Evolutionary conservation across 2,797 vertebrate genomes (phyloP), one percentile per base, ranked within the genome.

Genomic region (Antrozous pallidus): DNA sequence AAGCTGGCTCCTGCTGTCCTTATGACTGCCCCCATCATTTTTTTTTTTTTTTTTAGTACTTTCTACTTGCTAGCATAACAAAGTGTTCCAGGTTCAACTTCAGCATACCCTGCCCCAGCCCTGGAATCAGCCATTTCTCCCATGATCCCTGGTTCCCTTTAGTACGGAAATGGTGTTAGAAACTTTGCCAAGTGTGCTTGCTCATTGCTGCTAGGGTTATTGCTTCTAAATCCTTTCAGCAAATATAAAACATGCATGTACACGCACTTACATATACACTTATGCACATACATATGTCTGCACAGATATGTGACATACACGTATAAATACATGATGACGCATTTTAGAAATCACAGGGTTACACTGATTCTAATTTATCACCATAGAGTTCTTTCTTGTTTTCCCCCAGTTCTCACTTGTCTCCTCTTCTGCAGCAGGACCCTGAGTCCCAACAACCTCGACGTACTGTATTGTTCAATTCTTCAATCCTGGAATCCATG

Each of bases 41-140:
- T 47, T 63, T 63, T 31, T 31, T 73, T 84, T 82, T 45, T 65
- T 67, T 67, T 18, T 33, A 94, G 11, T 12, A 80, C 31, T 67
- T 89, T 33, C 94, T 94, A 45, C 54, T 88, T 95, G 89, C 17
- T 40, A 83, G 28, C 56, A 65, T 91, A 91, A 88, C 0, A 79
- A 71, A 28, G 20, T 80, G 14, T 24, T 40, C 49, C 16, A 69
- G 16, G 45, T 24, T 75, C n/a, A 80, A 54, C 31, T 40, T 61
- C 22, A 49, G 71, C 94, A 24, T 70, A 61, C 1, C 12, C 22
- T 88, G 28, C 22, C 6, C 40, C 65, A 84, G 26, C 31, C 26
- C 33, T 84, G 36, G 17, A 91, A 61, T 77, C 79, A 77, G 16
- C 26, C 51, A 22, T 71, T 90, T 82, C 17, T 74, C 70, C 4